Base-by-base conservation (phyloP, 2,888 invertebrate species). In the Atherix ibis region DNA sequence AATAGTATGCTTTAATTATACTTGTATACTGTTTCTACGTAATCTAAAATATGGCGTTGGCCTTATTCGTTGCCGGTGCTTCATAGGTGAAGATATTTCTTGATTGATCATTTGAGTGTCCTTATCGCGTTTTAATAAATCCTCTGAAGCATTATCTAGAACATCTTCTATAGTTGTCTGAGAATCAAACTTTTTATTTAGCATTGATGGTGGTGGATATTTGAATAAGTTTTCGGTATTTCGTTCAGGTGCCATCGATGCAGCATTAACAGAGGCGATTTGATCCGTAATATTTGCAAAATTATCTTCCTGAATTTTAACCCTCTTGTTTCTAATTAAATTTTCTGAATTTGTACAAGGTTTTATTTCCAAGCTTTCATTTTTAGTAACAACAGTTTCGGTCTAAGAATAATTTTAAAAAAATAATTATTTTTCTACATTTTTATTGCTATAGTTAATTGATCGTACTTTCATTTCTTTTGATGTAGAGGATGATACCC, bases 21-120 rank as follows among this genome's bases (percentile, higher is more conserved):
- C 67, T 49, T 67, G 69, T 24, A 73, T 57, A 54, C 76, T 76
- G 47, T 76, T 78, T 44, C 77, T 67, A 36, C 79, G 65, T 36
- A 67, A 62, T 14, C 73, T 71, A 33, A 81, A 63, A 44, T 73
- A 65, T 1, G 81, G 81, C 4, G 70, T 68, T 4, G 81, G 76
- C 25, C 74, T 68, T 22, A 81, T 70, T 40, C 79, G 70, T 2
- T 71, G 66, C 3, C 81, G 64, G 31, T 71, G 72, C 58, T 79
- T 80, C 40, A 63, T 18, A 3, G 35, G 35, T 12, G 35, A 35
- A 8, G 17, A 31, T 5, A 31, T 30, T 17, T 31, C 35, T 18
- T 34, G 29, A 15, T 10, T 14, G 13, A 13, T n/a, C 2, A n/a
- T n/a, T 3, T 13, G 13, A 10, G 26, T 13, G 12, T 18, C 13